phyloP scores from a whole-genome alignment of 1,140 invertebrate genomes.

The Drosophila albomicans region DNA sequence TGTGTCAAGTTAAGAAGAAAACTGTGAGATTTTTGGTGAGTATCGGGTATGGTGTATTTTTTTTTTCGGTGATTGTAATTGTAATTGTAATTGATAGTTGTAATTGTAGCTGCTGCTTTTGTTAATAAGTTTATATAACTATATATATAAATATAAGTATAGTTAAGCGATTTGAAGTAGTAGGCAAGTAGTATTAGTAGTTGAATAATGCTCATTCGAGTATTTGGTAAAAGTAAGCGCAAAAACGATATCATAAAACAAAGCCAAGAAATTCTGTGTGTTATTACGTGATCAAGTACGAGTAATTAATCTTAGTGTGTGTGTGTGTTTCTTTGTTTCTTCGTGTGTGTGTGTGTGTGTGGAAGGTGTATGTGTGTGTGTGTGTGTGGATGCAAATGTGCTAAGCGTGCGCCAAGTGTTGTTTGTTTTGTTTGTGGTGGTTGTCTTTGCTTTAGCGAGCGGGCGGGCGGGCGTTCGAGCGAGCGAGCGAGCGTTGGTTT shows the following conservation, averaged over 20 bases:
- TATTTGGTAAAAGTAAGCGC: slow-evolving; percentile 42
- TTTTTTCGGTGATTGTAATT: slow-evolving; percentile 25
- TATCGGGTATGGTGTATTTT: slow-evolving; percentile 15
- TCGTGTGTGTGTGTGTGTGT: slow-evolving; percentile 2
- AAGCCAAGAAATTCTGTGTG: slow-evolving; percentile 38
- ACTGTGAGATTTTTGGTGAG: slow-evolving; percentile 12
- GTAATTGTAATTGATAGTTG: slow-evolving; percentile 21
- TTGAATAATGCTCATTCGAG: slow-evolving; percentile 72
- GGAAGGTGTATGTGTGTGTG: slow-evolving; percentile 17
- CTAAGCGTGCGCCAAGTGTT: slow-evolving; percentile 75
- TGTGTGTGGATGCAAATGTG: slow-evolving; percentile 67
- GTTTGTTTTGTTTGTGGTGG: slow-evolving; percentile 49
- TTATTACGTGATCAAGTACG: slow-evolving; percentile 26
- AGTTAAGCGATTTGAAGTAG: slow-evolving; percentile 70
- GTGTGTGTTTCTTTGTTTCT: not conserved
- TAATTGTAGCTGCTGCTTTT: slow-evolving; percentile 28
- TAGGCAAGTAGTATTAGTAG: slow-evolving; percentile 66
- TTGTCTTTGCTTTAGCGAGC: slow-evolving; percentile 52
- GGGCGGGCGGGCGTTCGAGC: slow-evolving; percentile 13
- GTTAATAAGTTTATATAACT: slow-evolving; percentile 37
- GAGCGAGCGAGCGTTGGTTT: slow-evolving; percentile 12
- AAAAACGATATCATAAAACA: slow-evolving; percentile 48
- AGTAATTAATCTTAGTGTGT: slow-evolving; percentile 24
- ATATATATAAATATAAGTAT: slow-evolving; percentile 65
- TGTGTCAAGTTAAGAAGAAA: slow-evolving; percentile 15